Base-by-base conservation (phyloP, 2,113 vertebrate genomes). In the Cairina moschata region DNA sequence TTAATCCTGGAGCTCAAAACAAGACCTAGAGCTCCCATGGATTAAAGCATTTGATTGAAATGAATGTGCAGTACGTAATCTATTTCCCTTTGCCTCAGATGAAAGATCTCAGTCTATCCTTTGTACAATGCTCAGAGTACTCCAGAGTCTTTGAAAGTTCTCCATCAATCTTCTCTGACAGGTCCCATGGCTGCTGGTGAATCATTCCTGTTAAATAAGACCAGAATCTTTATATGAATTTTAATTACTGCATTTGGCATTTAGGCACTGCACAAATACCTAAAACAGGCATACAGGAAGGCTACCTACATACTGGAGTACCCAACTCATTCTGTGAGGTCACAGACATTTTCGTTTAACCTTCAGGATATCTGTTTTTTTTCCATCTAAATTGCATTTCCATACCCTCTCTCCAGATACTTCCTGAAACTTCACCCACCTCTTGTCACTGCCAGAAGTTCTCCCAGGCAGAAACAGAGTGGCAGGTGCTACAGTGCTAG, bases 121-220 rank as follows among this genome's bases (percentile, higher is more conserved):
- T 95, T 96, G 82, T 91, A 65, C 62, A 79, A 36, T 25, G 34
- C 69, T 80, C 54, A 91, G 68, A 50, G 52, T 88, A 80, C 25
- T 69, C 78, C 74, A 68, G 88, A 78, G 75, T 93, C 72, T 95
- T 86, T 69, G 21, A 93, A 94, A 88, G 73, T 91, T 94, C 73
- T 94, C 86, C 62, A 86, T 95, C 96, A 95, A 82, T 95, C 91
- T 95, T 96, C 68, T 88, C 44, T 90, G 91, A 79, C 95, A 92
- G 86, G 59, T 95, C 82, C 82, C 83, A 90, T 1, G 0, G 84
- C 79, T 96, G 50, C 75, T 81, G 72, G 55, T 96, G 94, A 94
- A 96, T 94, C 96, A 96, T 80, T 66, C 83, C 52, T 83, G 52
- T 90, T 88, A 93, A 86, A 79, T 86, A 85, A 95, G 66, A 91